Base-by-base conservation (phyloP, 1,140 invertebrate species). In the Whitmania pigra region DNA sequence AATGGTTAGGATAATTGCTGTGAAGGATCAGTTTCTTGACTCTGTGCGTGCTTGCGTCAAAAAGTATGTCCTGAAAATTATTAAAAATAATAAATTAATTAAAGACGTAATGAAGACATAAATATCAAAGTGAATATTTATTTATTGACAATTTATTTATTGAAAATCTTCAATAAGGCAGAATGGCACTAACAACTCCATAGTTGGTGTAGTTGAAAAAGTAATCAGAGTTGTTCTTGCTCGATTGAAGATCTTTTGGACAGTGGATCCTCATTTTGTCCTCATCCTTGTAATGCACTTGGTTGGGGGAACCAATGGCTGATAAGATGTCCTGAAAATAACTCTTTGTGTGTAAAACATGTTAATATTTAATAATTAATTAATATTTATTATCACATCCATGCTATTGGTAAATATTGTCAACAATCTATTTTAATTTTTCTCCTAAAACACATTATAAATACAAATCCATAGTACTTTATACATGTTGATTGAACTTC, bases 241-340 rank as follows among this genome's bases (percentile, higher is more conserved):
- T 86, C 76, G 89, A 87, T 73, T 89, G 88, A 80, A 92, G 88
- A 20, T 91, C 89, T 78, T 92, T 90, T 25, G 91, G 90, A 74
- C 89, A 89, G 82, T 97, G 94, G 77, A 97, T 97, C 82, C 92
- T 90, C 93, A 97, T 97, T 84, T 97, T 97, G 80, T 97, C 94
- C 82, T 97, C 93, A 31, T 91, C 89, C 84, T 97, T 97, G 83
- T 90, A 96, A 82, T 94, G 97, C 2, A 94, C 86, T 69, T 89
- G 86, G 69, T 88, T 87, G 2, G 85, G 84, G 55, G 88, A 87
- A 31, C 90, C 91, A 71, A 93, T 83, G 73, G 87, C 86, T 73
- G 87, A 87, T 43, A 90, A 85, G 67, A 96, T 90, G 82, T 92
- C 91, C 84, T 95, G 89, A 75, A 88, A 75, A 69, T 22, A 27